A percentile compares a stretch with the other conserved stretches of the same genome.
These are phyloP conservation scores for Cheilinus undulatus DNA, from an alignment of 2,113 vertebrate species.

Conservation along the genomic window DNA sequence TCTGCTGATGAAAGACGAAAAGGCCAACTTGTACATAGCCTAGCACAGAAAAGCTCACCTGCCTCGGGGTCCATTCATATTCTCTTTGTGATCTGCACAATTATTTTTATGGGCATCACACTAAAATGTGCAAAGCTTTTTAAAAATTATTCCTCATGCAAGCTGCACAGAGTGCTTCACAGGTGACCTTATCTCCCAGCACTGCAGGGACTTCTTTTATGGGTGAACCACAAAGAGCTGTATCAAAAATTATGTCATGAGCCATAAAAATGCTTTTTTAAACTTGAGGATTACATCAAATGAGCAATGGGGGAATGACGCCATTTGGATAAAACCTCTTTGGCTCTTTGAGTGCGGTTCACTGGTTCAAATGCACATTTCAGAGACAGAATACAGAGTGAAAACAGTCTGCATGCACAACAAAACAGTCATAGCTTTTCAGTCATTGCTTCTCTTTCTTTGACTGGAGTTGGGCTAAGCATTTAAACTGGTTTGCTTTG, in stretches of 20 bases:
- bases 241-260: slow-evolving; percentile 1
- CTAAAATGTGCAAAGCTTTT: slow-evolving; percentile 30
- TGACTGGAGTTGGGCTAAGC: neutral
- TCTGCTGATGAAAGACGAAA: slow-evolving; percentile 72
- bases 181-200: slow-evolving; percentile 17
- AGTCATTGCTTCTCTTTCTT: neutral
- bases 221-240: slow-evolving; percentile 17
- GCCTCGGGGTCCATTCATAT: slow-evolving; percentile 66
- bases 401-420: too few relatives aligned
- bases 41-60: slow-evolving; percentile 44
- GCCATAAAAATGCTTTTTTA: neutral
- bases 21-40: slow-evolving; percentile 49
- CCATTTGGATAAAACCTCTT: neutral
- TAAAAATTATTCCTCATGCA: slow-evolving; percentile 19
- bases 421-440: too few relatives aligned
- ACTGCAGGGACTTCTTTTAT: slow-evolving; percentile 27
- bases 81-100: slow-evolving; percentile 65
- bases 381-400: neutral
- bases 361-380: slow-evolving; percentile 13
- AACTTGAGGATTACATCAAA: slow-evolving; percentile 16
- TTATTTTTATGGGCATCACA: slow-evolving; percentile 52
- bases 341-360: neutral
- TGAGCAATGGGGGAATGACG: slow-evolving; percentile 19
- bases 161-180: neutral
- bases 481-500: neutral